Base-by-base conservation (phyloP, 2,113 vertebrate genomes). In the Calidris pygmaea region DNA sequence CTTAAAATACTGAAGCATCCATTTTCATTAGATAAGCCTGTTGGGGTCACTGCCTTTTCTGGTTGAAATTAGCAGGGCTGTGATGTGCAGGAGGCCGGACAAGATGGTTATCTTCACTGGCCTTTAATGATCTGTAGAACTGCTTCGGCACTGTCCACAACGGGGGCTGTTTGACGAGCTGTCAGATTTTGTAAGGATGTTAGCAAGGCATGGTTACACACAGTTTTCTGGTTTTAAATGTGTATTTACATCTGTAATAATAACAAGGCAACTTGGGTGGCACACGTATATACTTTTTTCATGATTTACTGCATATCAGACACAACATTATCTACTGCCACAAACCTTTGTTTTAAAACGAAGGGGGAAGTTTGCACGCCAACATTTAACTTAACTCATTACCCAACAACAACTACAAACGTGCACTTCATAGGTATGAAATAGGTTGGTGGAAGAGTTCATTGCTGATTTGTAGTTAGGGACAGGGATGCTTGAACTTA, bases 31-130 rank as follows among this genome's bases (percentile, higher is more conserved):
- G 85, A 79, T 71, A 76, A 86, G 26, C 18, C 41, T 62, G 1
- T 73, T 1, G 7, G 63, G 41, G 43, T 85, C 58, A 58, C 43
- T 80, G 1, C 30, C 47, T 50, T 58, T 77, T 39, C 45, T 52
- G n/a, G 34, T 17, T 85, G 86, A 83, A 92, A 79, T 96, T 70
- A 85, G 55, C 45, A 62, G 85, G 35, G 76, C 80, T 95, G 73
- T 71, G 87, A 73, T 73, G 41, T 85, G 87, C 78, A 87, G 58
- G 48, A 79, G 70, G 35, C 87, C 1, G 5, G 60, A 81, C 34
- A 62, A 76, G 77, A 67, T 73, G 23, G 41, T 93, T 92, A 47
- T 30, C 63, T 92, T 85, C 75, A 50, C 18, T 76, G 63, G 71
- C 62, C 53, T 95, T 89, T 85, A 55, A 76, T 35, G 59, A 60